Base-by-base conservation (phyloP, 2,113 vertebrate genomes). In the human (Homo sapiens) region DNA sequence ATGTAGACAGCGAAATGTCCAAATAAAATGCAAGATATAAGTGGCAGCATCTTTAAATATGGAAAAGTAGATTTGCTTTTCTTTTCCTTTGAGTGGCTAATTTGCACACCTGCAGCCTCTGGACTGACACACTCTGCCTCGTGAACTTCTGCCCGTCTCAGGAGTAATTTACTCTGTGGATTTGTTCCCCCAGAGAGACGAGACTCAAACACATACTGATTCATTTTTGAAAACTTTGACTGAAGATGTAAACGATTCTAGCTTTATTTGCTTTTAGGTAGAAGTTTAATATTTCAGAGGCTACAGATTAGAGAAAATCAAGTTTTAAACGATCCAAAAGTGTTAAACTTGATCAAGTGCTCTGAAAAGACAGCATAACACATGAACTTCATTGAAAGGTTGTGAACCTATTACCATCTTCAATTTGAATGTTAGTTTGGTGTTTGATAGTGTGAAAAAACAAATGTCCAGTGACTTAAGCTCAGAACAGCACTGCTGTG, bases 401-500 rank as follows among this genome's bases (percentile, higher is more conserved):
- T 64, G 10, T 27, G 20, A 96, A 52, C 23, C 13, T 76, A 70
- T 25, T 81, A 50, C 23, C 0, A 17, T 94, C 84, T 97, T 68
- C 40, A 61, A 72, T 66, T 61, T 79, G 20, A 84, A 48, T 89
- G 27, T 22, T 90, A 93, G 68, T 40, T 66, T 45, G 5, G 80
- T 6, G 25, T 90, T 48, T 90, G 27, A 94, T 45, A 89, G 35
- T 68, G 43, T 57, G 48, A 45, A 95, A 87, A 89, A 96, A 90
- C 35, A 85, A 90, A 89, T 83, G 73, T 22, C 40, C 52, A 66
- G 35, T 83, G 52, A 89, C 61, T 68, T 82, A 59, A 88, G 17
- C 52, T 95, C 43, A 78, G 10, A 95, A 13, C 3, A 84, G 8
- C 17, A 66, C 5, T 72, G 5, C 32, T 79, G 23, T 78, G 7